Percentiles rank a stretch among this genome's conserved stretches.
phyloP scores from a whole-genome alignment of 2,888 invertebrate genomes.

The Ornithoptera priamus region DNA sequence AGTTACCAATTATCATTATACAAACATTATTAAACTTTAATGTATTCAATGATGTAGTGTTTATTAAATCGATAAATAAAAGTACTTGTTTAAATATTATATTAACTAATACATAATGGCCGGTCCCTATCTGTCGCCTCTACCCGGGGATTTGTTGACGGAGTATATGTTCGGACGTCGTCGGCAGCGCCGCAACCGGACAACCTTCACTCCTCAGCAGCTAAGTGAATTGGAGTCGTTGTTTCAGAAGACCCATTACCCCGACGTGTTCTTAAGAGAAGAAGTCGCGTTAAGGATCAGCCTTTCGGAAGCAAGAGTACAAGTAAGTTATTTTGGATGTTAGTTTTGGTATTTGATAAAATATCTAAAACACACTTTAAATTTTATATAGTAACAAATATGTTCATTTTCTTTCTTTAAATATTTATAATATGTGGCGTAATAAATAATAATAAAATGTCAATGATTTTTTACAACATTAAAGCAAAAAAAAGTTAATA shows the following conservation, averaged over 20 bases:
- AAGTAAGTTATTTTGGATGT: slow-evolving; percentile 75
- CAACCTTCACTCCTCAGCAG: slow-evolving; percentile 96
- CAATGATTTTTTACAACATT: no score
- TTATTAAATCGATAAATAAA: neutral
- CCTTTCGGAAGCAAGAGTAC: slow-evolving; percentile 95
- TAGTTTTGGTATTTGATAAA: no score
- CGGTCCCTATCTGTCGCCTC: slow-evolving; percentile 90
- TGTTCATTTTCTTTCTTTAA: neutral
- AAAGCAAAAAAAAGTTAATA: no score
- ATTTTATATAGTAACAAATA: neutral
- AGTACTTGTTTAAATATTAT: slow-evolving; percentile 2
- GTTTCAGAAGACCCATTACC: slow-evolving; percentile 97
- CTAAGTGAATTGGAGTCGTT: slow-evolving; percentile 93
- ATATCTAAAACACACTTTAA: no score
- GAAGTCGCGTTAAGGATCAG: slow-evolving; percentile 95
- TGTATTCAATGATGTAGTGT: slow-evolving; percentile 10
- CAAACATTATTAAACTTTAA: neutral
- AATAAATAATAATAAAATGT: no score
- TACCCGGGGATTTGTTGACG: slow-evolving; percentile 92
- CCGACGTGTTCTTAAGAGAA: slow-evolving; percentile 93
- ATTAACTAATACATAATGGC: slow-evolving; percentile 81
- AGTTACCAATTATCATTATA: neutral
- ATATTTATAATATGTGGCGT: no score
- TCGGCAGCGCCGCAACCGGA: slow-evolving; percentile 92
- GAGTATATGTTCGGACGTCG: slow-evolving; percentile 96